These are phyloP conservation scores for Aplidium turbinatum DNA, from an alignment of 23 tunicate genomes.

Conservation along the genomic window DNA sequence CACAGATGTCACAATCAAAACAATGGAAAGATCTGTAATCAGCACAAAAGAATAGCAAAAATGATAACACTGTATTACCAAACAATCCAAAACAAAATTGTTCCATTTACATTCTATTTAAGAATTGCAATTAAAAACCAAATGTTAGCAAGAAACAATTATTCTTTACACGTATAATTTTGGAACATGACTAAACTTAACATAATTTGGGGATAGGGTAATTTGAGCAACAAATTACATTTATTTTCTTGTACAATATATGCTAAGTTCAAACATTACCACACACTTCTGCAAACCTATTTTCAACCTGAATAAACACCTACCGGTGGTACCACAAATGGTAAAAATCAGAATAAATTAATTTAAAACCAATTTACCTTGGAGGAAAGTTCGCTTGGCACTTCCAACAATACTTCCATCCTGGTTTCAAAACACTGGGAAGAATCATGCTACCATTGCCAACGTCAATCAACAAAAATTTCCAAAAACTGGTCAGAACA, in stretches of 20 bases:
- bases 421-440: constrained; percentile 65
- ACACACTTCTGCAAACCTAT: no score
- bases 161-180: no score
- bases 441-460: constrained; percentile 64
- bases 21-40: constrained; percentile 80
- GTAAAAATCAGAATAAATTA: neutral
- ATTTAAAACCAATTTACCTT: constrained; percentile 35
- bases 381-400: constrained; percentile 91
- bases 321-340: constrained; percentile 9
- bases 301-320: no score
- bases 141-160: no score
- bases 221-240: constrained; percentile 18
- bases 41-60: no score
- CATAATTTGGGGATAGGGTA: no score
- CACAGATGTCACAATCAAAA: constrained; percentile 69
- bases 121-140: no score
- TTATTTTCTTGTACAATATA: neutral
- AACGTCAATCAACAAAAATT: constrained; percentile 64
- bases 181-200: no score
- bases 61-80: neutral
- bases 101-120: no score
- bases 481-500: constrained; percentile 57
- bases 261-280: no score
- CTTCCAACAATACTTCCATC: constrained; percentile 90
- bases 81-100: no score